Evolutionary conservation across 2,888 invertebrate species (phyloP).

Genomic region (Sesia bembeciformis): DNA sequence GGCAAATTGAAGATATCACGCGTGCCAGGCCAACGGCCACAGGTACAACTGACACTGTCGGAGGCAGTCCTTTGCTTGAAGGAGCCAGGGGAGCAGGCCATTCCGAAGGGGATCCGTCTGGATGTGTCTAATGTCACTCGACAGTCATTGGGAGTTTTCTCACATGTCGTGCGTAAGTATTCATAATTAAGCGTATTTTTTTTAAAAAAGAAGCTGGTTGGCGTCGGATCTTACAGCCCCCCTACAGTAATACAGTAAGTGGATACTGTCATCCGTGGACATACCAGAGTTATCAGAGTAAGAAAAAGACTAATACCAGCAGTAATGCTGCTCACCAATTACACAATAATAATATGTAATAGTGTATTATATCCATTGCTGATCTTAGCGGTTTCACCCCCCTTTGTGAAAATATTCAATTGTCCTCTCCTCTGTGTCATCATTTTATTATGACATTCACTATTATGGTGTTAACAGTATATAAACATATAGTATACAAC

Average conservation of each 20-base stretch:
- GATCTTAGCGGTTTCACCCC: no score
- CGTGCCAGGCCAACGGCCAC: conserved; percentile 85
- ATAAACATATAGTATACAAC: no score
- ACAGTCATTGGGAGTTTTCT: conserved; percentile 94
- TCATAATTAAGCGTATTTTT: not conserved
- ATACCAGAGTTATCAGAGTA: not conserved
- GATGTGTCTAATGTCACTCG: conserved; percentile 93
- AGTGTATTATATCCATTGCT: no score
- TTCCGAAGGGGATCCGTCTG: conserved; percentile 93
- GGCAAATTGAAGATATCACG: conserved; percentile 93
- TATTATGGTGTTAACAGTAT: no score
- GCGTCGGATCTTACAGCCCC: not conserved
- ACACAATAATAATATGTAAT: no score
- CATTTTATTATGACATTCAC: no score
- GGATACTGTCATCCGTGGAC: not conserved
- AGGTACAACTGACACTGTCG: conserved; percentile 89
- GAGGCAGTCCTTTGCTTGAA: conserved; percentile 85
- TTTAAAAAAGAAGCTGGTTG: not conserved
- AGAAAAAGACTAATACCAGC: no score
- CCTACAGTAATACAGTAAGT: not conserved
- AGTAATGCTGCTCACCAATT: no score
- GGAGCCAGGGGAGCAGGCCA: conserved; percentile 84
- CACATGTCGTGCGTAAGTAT: conserved; percentile 84
- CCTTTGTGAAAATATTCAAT: no score
- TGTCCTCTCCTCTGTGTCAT: no score